Evolutionary conservation across 2,113 vertebrate genomes (phyloP), one percentile per base, ranked within the genome.

Genomic region (Colossoma macropomum): DNA sequence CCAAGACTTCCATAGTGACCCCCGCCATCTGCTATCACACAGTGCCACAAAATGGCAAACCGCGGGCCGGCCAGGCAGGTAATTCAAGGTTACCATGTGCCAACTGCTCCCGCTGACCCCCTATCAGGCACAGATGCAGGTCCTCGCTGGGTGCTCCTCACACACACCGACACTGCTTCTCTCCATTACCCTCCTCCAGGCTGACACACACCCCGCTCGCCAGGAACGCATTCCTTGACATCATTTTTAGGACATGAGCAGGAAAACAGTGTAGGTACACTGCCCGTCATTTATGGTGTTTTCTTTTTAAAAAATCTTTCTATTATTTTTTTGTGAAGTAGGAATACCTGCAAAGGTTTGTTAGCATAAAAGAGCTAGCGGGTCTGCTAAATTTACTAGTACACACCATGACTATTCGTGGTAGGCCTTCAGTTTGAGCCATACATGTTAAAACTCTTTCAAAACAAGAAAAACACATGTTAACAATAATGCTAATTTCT

Each of bases 21-120:
- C 90, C 87, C 77, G 84, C 94, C 92, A 93, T 94, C 92, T 94
- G 93, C 90, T 89, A 41, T 75, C 80, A 85, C 86, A 56, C 80
- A 75, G 82, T 32, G 81, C 54, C 52, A 73, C 79, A 79, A 79
- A 77, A 82, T 85, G 41, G 73, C 78, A 86, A 62, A 75, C 75
- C 48, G 38, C 21, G 21, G 66, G 66, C 48, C n/a, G 45, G 45
- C 82, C 56, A 75, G 80, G 77, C 81, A 85, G 82, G 86, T 87
- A 81, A 86, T 85, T 86, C 86, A 87, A 85, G 90, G 88, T 86
- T 91, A 84, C 80, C 28, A 25, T 74, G 63, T 72, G 82, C 89
- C 90, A 92, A 89, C 71, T 86, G 86, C 81, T 87, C 73, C 78
- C 75, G 79, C 77, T 73, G 66, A 80, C 86, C 81, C 82, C 70